Base-by-base conservation (phyloP, 2,797 vertebrate genomes). In the Tympanoctomys barrerae region DNA sequence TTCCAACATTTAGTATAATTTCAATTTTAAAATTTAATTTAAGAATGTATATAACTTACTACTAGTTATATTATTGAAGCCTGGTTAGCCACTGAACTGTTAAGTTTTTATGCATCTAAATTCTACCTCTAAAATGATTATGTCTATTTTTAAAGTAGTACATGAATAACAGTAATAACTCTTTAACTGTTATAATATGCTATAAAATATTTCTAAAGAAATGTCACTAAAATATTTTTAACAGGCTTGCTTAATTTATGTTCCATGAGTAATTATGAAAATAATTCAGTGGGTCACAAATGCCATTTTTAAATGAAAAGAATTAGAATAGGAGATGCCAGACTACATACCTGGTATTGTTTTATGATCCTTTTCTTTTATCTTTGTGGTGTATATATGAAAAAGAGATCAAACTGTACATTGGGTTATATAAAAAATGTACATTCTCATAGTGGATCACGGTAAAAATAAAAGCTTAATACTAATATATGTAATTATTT, bases 231-330 rank as follows among this genome's bases (percentile, higher is more conserved):
- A 86, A 46, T 9, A 80, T 79, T 94, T 78, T 86, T 88, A 64
- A 88, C 13, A 57, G n/a, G 85, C 24, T 94, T 71, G 84, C 57
- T 86, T 95, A 85, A 86, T 71, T 78, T 94, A 71, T 70, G 11
- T 42, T 94, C 5, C 61, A 83, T 31, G 33, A 88, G 36, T 90
- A 46, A 26, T 89, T 96, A 36, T 91, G 12, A 92, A 95, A 88
- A 84, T 66, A 91, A 85, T 90, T 96, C n/a, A 88, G 28, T 64
- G 90, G 57, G 54, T 91, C 36, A 95, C 83, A 87, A 61, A 11
- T 71, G 57, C 33, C 46, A 71, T 88, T 91, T 94, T 85, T 28
- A 89, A 96, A 83, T 89, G 39, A 93, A 97, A 88, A 79, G n/a
- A 73, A 82, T 42, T 71, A 92, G 31, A 75, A 88, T 42, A 91